These are phyloP conservation scores for Calycopis cecrops DNA, from an alignment of 1,140 invertebrate species.

Conservation along the genomic window DNA sequence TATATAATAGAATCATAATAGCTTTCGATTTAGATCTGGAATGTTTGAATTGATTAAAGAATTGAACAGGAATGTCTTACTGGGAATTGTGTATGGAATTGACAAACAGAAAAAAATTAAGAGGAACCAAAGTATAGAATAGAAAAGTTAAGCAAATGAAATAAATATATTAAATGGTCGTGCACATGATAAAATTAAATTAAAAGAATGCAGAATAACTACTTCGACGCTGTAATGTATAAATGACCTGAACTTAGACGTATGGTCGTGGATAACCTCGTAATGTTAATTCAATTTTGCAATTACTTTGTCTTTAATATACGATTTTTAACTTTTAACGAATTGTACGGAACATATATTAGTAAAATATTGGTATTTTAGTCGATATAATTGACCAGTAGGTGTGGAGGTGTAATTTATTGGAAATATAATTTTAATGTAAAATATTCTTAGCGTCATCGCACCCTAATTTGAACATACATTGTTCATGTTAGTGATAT, in stretches of 20 bases:
- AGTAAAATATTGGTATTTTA: conserved; percentile 4
- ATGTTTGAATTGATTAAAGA: conserved; percentile 8
- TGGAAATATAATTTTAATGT: conserved; percentile 10
- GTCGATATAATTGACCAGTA: conserved; percentile 5
- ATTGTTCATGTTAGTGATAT: conserved; percentile 1
- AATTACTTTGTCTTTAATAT: conserved; percentile 8
- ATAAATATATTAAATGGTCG: conserved; percentile 26
- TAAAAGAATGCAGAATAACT: conserved; percentile 14
- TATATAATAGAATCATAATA: conserved; percentile 36
- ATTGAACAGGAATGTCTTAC: conserved; percentile 13
- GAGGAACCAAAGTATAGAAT: conserved; percentile 61
- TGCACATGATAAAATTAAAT: conserved; percentile 22
- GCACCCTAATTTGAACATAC: conserved; percentile 3
- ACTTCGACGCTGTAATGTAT: conserved; percentile 7
- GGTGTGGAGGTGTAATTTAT: conserved; percentile 1
- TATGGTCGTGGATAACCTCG: background rate
- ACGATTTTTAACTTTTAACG: conserved; percentile 6
- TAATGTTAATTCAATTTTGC: background rate
- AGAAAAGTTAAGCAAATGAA: conserved; percentile 35
- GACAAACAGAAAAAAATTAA: conserved; percentile 40
- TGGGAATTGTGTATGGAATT: conserved; percentile 50
- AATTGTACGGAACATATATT: conserved; percentile 1
- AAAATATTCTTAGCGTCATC: conserved; percentile 6
- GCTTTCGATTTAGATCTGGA: conserved; percentile 24
- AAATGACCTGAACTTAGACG: conserved; percentile 5